Base-by-base conservation (phyloP, 2,888 invertebrate species). In the Myopa testacea region DNA sequence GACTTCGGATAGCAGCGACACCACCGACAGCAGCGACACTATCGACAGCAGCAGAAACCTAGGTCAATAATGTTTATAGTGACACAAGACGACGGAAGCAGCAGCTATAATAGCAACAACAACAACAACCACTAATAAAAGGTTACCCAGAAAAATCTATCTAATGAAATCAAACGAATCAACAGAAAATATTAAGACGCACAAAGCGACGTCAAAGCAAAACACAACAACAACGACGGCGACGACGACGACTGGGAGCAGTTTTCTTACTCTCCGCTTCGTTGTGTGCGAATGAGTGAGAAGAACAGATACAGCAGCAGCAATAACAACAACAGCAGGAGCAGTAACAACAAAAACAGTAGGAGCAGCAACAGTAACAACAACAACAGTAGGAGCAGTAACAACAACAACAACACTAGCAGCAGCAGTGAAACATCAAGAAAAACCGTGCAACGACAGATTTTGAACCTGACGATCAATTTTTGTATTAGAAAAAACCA, bases 51-150 rank as follows among this genome's bases (percentile, higher is more conserved):
- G 70, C 63, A 76, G 50, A 80, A 87, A 85, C 87, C 87, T 87
- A 88, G 88, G 88, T 86, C 87, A 87, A 87, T 88, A 86, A 84
- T 86, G 86, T 88, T 88, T 86, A 85, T 85, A 88, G 87, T 88
- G 86, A 84, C 86, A 84, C 83, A 83, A 85, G 81, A 37, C 40
- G 55, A 50, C 19, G 38, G 55, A 14, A 72, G 37, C 71, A 72
- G 60, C 34, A 65, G 72, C 26, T 63, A 67, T 69, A 70, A 74
- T 12, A 62, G 50, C 71, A 75, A 62, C 62, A 40, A 60, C 70
- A 7, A 65, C 16, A 52, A 65, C 16, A 65, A 65, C 50, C 65
- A 65, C 40, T 16, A 10, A 40, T n/a, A 4, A 34, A 65, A 37
- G 8, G 38, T 19, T 26, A 16, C 4, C n/a, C 12, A 38, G 8